Percentiles rank a stretch among this genome's conserved stretches.
Evolutionary conservation across 2,888 invertebrate genomes (phyloP).

Genomic region (Monopis laevigella): DNA sequence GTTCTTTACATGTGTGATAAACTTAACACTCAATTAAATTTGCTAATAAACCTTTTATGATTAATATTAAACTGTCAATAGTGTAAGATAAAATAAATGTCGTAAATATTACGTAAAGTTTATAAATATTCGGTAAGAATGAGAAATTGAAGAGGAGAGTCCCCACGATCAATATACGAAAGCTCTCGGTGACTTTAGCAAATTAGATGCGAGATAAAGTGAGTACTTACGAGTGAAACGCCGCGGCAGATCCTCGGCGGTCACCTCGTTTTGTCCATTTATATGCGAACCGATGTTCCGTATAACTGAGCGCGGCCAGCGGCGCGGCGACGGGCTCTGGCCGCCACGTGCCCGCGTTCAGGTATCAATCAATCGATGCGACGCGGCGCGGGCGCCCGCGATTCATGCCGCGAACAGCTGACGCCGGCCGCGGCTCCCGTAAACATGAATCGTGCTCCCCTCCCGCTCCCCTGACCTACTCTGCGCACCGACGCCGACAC

Average conservation of each 20-base stretch:
- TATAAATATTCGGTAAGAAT: constrained; percentile 37
- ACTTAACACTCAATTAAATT: too few species aligned
- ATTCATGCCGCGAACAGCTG: constrained; percentile 63
- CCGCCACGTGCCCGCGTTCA: constrained; percentile 24
- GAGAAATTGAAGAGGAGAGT: constrained; percentile 24
- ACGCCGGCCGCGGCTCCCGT: constrained; percentile 54
- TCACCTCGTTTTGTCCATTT: constrained; percentile 57
- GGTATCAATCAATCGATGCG: constrained; percentile 63
- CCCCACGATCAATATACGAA: constrained; percentile 43
- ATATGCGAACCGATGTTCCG: constrained; percentile 27
- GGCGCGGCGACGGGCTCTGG: constrained; percentile 12
- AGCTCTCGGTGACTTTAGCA: too few species aligned
- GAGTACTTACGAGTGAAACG: constrained; percentile 2
- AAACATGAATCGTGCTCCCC: constrained; percentile 56
- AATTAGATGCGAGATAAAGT: constrained; percentile 12
- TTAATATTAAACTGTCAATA: too few species aligned
- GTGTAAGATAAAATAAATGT: too few species aligned
- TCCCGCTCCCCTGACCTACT: constrained; percentile 19
- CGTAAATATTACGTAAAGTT: too few species aligned
- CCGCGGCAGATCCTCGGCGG: constrained; percentile 23
- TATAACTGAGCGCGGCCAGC: constrained; percentile 1
- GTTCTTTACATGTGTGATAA: too few species aligned
- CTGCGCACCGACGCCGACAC: constrained; percentile 23
- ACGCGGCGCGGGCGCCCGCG: constrained; percentile 33
- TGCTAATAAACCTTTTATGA: too few species aligned